Percentiles rank a stretch among this genome's conserved stretches.
phyloP scores from a whole-genome alignment of 2,797 vertebrate genomes.

The Hoplostethus atlanticus region DNA sequence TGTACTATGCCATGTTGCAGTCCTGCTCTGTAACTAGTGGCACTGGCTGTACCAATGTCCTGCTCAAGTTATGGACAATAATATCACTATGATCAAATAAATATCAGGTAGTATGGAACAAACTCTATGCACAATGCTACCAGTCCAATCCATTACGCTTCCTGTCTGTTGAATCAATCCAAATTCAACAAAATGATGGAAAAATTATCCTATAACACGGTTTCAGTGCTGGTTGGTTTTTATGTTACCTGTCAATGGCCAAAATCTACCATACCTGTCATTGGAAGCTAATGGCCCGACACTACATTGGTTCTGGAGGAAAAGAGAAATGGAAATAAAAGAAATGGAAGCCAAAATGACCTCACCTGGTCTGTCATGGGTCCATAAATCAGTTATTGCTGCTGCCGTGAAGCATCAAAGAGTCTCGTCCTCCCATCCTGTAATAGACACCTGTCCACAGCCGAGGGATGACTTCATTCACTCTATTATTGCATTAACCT shows the following conservation, averaged over 20 bases:
- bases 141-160: too few species aligned
- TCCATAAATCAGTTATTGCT: slow-evolving; percentile 59
- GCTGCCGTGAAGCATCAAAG: slow-evolving; percentile 45
- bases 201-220: neutral
- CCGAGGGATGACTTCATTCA: slow-evolving; percentile 54
- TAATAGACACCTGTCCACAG: slow-evolving; percentile 58
- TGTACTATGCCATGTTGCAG: neutral
- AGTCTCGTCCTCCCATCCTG: slow-evolving; percentile 24
- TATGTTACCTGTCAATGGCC: too few species aligned
- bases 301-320: slow-evolving; percentile 32
- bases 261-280: slow-evolving; percentile 31
- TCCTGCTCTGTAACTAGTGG: neutral
- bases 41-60: neutral
- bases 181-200: neutral
- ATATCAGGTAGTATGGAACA: too few species aligned
- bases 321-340: slow-evolving; percentile 24
- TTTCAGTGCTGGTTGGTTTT: neutral
- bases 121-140: too few species aligned
- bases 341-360: slow-evolving; percentile 56
- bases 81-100: too few species aligned
- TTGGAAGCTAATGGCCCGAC: slow-evolving; percentile 23
- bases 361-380: slow-evolving; percentile 39
- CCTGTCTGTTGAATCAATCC: too few species aligned
- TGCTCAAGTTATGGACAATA: too few species aligned
- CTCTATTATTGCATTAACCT: slow-evolving; percentile 62